Base-by-base conservation (phyloP, 1,140 invertebrate genomes). In the Drosophila bipectinata region DNA sequence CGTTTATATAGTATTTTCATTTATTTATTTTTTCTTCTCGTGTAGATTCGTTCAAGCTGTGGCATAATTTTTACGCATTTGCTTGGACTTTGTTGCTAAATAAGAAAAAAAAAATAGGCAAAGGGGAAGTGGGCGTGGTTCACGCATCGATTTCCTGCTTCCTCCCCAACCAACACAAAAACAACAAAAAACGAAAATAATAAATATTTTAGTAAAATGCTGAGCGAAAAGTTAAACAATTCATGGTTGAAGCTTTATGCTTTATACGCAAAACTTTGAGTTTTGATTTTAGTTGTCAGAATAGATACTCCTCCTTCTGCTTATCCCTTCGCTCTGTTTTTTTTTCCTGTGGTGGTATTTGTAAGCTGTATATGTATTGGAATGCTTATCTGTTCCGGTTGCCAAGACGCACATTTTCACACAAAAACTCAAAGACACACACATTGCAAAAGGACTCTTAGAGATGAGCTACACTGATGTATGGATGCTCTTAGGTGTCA, bases 21-120 rank as follows among this genome's bases (percentile, higher is more conserved):
- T 37, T 12, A 37, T 37, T 12, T 37, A 37, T 39, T 30, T 34
- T 73, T 75, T 57, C 51, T 24, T 24, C 62, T 68, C 52, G 55
- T 72, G 69, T 44, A 55, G 61, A 59, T 44, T 21, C 67, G 73
- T 69, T 77, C 74, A 77, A 77, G 73, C 74, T 79, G 63, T 79
- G 77, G 77, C 77, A 79, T 79, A 79, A 79, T 79, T 71, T 79
- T 72, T 72, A 75, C 77, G 77, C 72, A 75, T 79, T 79, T 79
- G 61, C 75, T 53, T 12, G 61, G 60, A 68, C 49, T 39, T 14
- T 61, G 34, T 30, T 6, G 63, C 51, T 69, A 37, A 68, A 55
- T 39, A 64, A 63, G 15, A 18, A 37, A 58, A 32, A 21, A 51
- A 21, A 32, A 24, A 58, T 12, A 14, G 28, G 26, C 47, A 39